Percentiles rank a stretch among this genome's conserved stretches.
Conservation (phyloP, 2,113 vertebrate species). For the Manacus vitellinus region DNA sequence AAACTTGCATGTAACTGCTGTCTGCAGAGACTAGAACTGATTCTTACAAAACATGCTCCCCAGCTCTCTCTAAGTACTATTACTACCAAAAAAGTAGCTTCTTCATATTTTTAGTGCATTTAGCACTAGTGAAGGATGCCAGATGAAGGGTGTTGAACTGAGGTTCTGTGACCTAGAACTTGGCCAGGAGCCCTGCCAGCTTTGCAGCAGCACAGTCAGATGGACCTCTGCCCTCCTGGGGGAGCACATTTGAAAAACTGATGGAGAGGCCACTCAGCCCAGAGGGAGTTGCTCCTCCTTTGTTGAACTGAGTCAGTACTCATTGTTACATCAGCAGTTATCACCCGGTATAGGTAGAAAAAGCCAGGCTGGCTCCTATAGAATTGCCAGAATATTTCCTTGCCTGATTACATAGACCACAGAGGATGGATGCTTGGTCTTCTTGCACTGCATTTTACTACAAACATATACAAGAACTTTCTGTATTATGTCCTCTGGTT, state of each 20-base stretch:
- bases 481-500: neutral
- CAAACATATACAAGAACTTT: neutral
- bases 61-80: neutral
- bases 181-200: neutral
- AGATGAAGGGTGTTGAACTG: neutral
- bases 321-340: neutral
- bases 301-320: neutral
- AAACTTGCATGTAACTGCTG: conserved; percentile 23
- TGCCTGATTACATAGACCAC: neutral
- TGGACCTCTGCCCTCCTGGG: neutral
- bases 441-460: neutral
- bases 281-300: neutral
- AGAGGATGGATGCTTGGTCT: neutral
- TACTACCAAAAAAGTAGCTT: neutral
- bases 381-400: neutral
- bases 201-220: neutral
- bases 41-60: conserved; percentile 12
- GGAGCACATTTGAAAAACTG: neutral
- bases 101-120: neutral
- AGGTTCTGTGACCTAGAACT: neutral
- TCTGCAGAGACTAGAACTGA: conserved; percentile 49
- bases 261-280: neutral
- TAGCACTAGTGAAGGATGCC: neutral
- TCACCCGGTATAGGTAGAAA: neutral
- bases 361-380: neutral